Evolutionary conservation across 2,113 vertebrate genomes (phyloP), one percentile per base, ranked within the genome.

Genomic region (Peucedramus taeniatus): DNA sequence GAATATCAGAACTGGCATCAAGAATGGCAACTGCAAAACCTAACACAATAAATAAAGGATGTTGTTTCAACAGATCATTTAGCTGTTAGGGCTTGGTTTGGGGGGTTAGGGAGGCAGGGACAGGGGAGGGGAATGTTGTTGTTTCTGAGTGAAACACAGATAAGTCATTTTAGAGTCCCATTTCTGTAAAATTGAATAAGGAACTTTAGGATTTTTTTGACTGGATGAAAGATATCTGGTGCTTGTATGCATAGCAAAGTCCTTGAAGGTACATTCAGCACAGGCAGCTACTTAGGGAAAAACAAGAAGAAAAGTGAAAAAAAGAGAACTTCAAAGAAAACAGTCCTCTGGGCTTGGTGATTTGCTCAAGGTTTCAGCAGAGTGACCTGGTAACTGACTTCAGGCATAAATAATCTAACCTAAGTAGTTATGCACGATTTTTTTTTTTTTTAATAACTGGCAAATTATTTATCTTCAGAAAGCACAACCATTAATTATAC

Each of bases 81-180:
- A 19, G 3, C 4, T 31, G 14, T 37, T 30, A 37, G 15, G 22
- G 6, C 64, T 72, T n/a, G 14, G 13, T 68, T 80, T 81, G 7
- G 7, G 2, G 6, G 15, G 7, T 14, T 12, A 28, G 8, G 3
- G 6, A 8, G 7, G 2, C 19, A 60, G 3, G 31, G 6, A 8
- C 26, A 11, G 14, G 9, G 2, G 11, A 27, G 7, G 10, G 13
- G 23, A 57, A 3, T 19, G 10, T 3, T 69, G 22, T 3, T 70
- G 9, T 53, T 87, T 81, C 37, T 39, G 31, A 63, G 10, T 49
- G 13, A 81, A 89, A 82, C 49, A 3, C 6, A 65, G 28, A 22
- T 60, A 80, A 33, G 1, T 17, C 2, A 1, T 6, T 61, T 93
- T 28, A 23, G 10, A 40, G 11, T 53, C 21, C 3, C 5, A 37